Conservation (phyloP, 2,113 vertebrate genomes). For the Antechinus flavipes region DNA sequence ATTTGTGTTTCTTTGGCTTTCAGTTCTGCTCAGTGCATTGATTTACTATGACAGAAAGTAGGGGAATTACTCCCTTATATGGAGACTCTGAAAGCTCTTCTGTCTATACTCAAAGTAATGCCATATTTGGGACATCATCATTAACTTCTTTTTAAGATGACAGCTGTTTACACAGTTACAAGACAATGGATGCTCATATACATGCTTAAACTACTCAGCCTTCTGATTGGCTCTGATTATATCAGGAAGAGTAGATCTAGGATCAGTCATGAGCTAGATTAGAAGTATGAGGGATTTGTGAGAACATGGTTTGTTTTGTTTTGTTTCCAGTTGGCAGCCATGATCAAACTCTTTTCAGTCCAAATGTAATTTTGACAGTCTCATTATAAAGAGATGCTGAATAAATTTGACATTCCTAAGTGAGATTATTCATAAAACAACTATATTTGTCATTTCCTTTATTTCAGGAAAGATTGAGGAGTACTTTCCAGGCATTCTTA, state of each 20-base stretch:
- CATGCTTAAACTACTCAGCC: not conserved
- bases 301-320: not conserved
- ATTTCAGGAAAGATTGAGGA: not conserved
- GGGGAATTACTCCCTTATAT: not conserved
- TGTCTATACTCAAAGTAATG: not conserved
- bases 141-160: not conserved
- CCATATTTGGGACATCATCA: not conserved
- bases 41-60: not conserved
- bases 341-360: not conserved
- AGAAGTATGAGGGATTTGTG: not conserved
- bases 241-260: not conserved
- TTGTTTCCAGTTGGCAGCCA: not conserved
- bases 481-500: not conserved
- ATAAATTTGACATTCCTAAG: not conserved
- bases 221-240: not conserved
- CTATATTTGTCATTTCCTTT: not conserved
- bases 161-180: not conserved
- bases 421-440: not conserved
- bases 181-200: not conserved
- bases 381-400: not conserved
- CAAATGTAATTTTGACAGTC: not conserved
- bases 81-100: not conserved
- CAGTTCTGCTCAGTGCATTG: not conserved
- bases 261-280: not conserved
- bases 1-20: not conserved